Conservation (phyloP, 2,888 invertebrate species). For the Protophormia terraenovae region DNA sequence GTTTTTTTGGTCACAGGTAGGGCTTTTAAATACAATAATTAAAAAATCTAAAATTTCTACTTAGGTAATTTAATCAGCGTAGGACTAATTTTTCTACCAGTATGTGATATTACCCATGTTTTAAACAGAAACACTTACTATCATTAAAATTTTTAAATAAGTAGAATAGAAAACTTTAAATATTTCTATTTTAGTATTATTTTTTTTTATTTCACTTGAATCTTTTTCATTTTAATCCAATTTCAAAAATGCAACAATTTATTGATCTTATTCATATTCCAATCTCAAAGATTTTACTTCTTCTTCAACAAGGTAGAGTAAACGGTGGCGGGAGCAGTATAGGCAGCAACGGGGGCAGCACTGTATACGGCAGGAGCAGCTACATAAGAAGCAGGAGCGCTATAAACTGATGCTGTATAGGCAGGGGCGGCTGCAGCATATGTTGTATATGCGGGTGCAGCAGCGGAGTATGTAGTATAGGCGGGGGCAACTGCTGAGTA, state of each 20-base stretch:
- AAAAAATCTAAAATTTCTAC: too few relatives aligned
- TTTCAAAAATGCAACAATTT: neutral
- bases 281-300: constrained; percentile 43
- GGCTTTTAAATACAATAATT: too few relatives aligned
- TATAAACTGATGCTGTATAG: constrained; percentile 69
- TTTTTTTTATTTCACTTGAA: neutral
- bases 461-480: constrained; percentile 33
- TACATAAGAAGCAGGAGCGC: constrained; percentile 49
- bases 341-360: constrained; percentile 30
- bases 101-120: too few relatives aligned
- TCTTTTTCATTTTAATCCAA: neutral
- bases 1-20: too few relatives aligned
- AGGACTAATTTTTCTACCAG: too few relatives aligned
- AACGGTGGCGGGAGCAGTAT: constrained; percentile 46
- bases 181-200: too few relatives aligned
- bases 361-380: constrained; percentile 46
- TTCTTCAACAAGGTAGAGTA: constrained; percentile 59
- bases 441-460: constrained; percentile 55
- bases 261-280: constrained; percentile 32
- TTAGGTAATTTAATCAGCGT: too few relatives aligned
- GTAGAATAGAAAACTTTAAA: neutral
- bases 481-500: constrained; percentile 41
- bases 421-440: constrained; percentile 63
- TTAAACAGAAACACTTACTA: too few relatives aligned
- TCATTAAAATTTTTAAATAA: too few relatives aligned